phyloP scores from a whole-genome alignment of 2,888 invertebrate species.

The Drosophila prolongata region DNA sequence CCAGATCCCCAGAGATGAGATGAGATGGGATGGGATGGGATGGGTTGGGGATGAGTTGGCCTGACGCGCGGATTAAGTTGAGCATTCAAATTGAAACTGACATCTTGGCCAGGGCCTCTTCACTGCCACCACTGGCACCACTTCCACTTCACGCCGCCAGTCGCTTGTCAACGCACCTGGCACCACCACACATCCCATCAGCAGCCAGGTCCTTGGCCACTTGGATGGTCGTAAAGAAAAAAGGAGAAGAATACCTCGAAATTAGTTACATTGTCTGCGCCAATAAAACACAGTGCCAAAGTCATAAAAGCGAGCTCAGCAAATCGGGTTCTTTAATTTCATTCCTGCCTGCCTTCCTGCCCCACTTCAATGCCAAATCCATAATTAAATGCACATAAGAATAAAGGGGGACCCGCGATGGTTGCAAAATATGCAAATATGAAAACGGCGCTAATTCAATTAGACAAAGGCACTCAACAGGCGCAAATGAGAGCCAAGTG shows the following conservation, averaged over 20 bases:
- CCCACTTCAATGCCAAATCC: constrained; percentile 45
- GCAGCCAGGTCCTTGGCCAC: constrained; percentile 12
- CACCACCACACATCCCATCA: constrained; percentile 7
- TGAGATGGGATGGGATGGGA: constrained; percentile 10
- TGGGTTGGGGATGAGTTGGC: constrained; percentile 8
- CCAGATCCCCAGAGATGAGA: constrained; percentile 24
- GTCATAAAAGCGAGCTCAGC: constrained; percentile 53
- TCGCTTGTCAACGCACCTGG: constrained; percentile 46
- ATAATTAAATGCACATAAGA: constrained; percentile 65
- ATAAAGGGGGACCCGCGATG: constrained; percentile 11
- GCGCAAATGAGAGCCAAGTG: constrained; percentile 37
- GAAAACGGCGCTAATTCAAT: constrained; percentile 71
- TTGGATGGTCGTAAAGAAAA: constrained; percentile 25
- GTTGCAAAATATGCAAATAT: constrained; percentile 36
- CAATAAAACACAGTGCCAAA: constrained; percentile 66
- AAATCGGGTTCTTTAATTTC: constrained; percentile 45
- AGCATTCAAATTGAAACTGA: constrained; percentile 80
- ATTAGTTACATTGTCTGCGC: constrained; percentile 73
- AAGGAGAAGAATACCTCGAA: constrained; percentile 13
- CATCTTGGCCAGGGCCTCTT: constrained; percentile 52
- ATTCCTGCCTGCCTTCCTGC: constrained; percentile 19
- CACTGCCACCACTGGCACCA: constrained; percentile 19
- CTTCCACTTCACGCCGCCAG: constrained; percentile 54
- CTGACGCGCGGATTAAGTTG: constrained; percentile 76
- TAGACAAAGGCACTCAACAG: constrained; percentile 56